These are phyloP conservation scores for Parasteatoda lunata DNA, from an alignment of 2,888 invertebrate species.

Conservation along the genomic window DNA sequence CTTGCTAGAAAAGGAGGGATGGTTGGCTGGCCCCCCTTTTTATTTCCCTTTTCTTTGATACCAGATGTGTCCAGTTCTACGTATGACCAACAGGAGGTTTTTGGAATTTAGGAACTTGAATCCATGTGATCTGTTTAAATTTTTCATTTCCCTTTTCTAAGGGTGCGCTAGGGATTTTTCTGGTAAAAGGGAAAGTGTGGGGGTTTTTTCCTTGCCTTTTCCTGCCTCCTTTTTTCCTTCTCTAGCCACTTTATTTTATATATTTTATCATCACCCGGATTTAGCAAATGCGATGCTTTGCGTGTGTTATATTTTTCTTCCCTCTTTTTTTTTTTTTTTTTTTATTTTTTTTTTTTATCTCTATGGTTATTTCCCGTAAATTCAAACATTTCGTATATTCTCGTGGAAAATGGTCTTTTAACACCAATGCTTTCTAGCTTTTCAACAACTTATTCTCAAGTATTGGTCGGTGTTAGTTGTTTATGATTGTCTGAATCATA, in stretches of 20 bases:
- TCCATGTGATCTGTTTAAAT: constrained; percentile 68
- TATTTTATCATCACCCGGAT: constrained; percentile 66
- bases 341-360: too few relatives aligned
- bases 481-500: not conserved
- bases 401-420: too few relatives aligned
- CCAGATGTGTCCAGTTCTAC: constrained; percentile 68
- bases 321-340: too few relatives aligned
- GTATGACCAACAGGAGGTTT: constrained; percentile 69
- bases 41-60: constrained; percentile 19
- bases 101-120: constrained; percentile 60
- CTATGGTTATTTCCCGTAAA: too few relatives aligned
- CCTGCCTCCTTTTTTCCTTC: constrained; percentile 1
- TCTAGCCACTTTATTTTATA: constrained; percentile 49
- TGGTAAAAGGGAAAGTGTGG: not conserved
- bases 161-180: constrained; percentile 32
- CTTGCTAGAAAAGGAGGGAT: constrained; percentile 22
- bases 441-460: constrained; percentile 18
- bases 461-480: not conserved
- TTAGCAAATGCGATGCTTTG: constrained; percentile 38
- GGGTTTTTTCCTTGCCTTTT: constrained; percentile 17
- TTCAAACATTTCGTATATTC: too few relatives aligned
- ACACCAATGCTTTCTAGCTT: constrained; percentile 1
- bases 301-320: constrained; percentile 2
- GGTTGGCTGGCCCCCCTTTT: constrained; percentile 35
- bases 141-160: constrained; percentile 62